phyloP scores from a whole-genome alignment of 1,140 invertebrate species.

The Drosophila subobscura region DNA sequence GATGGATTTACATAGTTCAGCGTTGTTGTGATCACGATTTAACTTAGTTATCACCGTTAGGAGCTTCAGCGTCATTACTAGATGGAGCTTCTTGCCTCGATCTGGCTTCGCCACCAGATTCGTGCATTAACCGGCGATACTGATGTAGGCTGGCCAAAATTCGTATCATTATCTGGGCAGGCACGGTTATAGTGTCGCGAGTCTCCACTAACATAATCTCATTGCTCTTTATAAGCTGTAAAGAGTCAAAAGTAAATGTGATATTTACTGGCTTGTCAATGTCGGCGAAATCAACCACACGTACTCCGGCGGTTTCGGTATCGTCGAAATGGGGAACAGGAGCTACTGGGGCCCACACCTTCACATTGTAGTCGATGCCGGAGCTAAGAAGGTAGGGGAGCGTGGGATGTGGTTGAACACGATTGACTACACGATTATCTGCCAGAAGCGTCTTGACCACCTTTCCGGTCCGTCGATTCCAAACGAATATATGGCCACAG shows the following conservation, averaged over 20 bases:
- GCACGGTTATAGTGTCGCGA: constrained; percentile 94
- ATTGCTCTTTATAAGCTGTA: constrained; percentile 91
- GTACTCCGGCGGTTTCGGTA: constrained; percentile 89
- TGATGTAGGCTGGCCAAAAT: constrained; percentile 91
- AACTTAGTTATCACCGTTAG: too few species aligned
- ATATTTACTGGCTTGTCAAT: too few species aligned
- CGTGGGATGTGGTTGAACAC: constrained; percentile 93
- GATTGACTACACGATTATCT: constrained; percentile 94
- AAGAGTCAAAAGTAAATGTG: neutral
- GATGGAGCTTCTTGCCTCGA: neutral
- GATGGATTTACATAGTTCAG: too few species aligned
- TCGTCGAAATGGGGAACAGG: constrained; percentile 87
- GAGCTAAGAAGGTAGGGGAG: constrained; percentile 93
- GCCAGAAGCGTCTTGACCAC: constrained; percentile 92
- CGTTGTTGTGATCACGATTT: too few species aligned
- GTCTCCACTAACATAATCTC: constrained; percentile 95
- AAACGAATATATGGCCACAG: constrained; percentile 91
- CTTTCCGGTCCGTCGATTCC: constrained; percentile 87
- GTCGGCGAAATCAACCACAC: constrained; percentile 30
- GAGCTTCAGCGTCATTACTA: too few species aligned
- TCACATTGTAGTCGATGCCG: constrained; percentile 95
- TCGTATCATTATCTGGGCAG: constrained; percentile 94
- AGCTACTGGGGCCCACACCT: constrained; percentile 91
- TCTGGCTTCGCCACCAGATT: constrained; percentile 7
- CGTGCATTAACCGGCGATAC: constrained; percentile 41